Evolutionary conservation across 2,888 invertebrate genomes (phyloP).

Genomic region (Xanthia icteritia): DNA sequence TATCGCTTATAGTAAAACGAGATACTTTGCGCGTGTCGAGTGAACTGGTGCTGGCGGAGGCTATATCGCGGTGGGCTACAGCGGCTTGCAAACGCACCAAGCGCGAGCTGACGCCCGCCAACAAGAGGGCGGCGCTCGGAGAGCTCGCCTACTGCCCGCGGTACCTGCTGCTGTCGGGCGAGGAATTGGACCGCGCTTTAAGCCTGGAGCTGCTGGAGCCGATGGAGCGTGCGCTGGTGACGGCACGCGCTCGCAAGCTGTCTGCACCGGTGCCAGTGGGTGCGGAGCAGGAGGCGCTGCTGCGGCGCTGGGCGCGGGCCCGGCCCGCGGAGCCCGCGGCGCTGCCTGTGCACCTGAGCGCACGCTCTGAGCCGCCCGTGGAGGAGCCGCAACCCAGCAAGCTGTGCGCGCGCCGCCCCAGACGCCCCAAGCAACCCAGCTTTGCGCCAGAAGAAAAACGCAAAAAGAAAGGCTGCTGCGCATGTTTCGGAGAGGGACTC

Average conservation of each 20-base stretch:
- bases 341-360: conserved; percentile 85
- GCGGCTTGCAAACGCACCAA: conserved; percentile 86
- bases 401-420: conserved; percentile 81
- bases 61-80: conserved; percentile 90
- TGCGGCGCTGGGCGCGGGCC: conserved; percentile 86
- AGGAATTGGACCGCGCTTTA: conserved; percentile 91
- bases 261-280: conserved; percentile 87
- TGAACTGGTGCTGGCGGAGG: conserved; percentile 91
- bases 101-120: conserved; percentile 84
- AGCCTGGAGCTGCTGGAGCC: conserved; percentile 85
- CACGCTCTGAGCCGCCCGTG: conserved; percentile 80
- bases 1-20: conserved; percentile 92
- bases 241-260: conserved; percentile 83
- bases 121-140: conserved; percentile 86
- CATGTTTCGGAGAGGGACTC: conserved; percentile 88
- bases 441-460: conserved; percentile 84
- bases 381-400: conserved; percentile 82
- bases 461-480: conserved; percentile 85
- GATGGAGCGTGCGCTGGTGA: conserved; percentile 85
- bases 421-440: conserved; percentile 84
- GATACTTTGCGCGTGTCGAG: conserved; percentile 92
- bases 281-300: conserved; percentile 84
- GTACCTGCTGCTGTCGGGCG: conserved; percentile 92
- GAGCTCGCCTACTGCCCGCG: conserved; percentile 91
- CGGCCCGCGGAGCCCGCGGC: conserved; percentile 84